Evolutionary conservation across 2,113 vertebrate species (phyloP).

Genomic region (Oreocharis arfaki): DNA sequence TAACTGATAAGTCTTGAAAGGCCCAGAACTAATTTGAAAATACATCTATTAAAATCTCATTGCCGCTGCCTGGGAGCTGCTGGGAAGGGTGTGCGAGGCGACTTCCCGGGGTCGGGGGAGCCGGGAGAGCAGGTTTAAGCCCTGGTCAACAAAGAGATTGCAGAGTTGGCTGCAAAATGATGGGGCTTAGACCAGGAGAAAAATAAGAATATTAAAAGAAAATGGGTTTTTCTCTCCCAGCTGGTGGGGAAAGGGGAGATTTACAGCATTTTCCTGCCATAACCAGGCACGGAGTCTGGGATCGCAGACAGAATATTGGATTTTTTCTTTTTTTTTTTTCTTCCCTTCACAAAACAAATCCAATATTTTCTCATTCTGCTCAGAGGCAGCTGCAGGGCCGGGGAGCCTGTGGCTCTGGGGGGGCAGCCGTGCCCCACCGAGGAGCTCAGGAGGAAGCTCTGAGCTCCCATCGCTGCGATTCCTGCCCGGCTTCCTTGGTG

Average conservation of each 20-base stretch:
- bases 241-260: background rate
- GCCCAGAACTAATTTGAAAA: constrained; percentile 73
- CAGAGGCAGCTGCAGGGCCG: background rate
- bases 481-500: fast-evolving
- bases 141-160: constrained; percentile 50
- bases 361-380: constrained; percentile 50
- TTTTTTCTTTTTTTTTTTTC: constrained; percentile 14
- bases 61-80: constrained; percentile 30
- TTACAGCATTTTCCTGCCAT: constrained; percentile 19
- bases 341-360: constrained; percentile 37
- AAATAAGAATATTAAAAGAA: background rate
- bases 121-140: constrained; percentile 18
- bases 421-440: background rate
- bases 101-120: constrained; percentile 8
- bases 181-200: background rate
- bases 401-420: background rate
- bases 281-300: background rate
- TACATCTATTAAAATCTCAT: constrained; percentile 73
- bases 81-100: constrained; percentile 20
- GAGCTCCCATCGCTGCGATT: fast-evolving
- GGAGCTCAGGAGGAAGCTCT: background rate
- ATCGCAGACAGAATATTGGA: constrained; percentile 61
- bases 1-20: constrained; percentile 76
- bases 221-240: background rate
- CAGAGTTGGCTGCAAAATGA: background rate